Evolutionary conservation across 2,797 vertebrate species (phyloP).

Genomic region (Rachycentron canadum): DNA sequence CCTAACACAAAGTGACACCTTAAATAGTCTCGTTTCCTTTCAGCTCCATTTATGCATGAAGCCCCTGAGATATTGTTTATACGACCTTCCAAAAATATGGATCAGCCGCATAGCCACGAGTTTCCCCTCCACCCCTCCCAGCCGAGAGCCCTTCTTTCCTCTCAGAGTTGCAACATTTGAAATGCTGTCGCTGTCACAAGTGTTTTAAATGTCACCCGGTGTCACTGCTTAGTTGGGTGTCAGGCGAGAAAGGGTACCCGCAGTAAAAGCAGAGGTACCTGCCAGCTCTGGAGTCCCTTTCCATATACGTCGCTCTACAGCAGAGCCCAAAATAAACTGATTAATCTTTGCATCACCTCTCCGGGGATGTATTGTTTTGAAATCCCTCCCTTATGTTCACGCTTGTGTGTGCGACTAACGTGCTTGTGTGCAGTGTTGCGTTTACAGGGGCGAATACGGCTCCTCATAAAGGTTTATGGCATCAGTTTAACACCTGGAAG

Average conservation of each 20-base stretch:
- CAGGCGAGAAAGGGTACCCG: conserved; percentile 37
- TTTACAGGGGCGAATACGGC: background rate
- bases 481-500: background rate
- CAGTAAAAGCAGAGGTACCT: conserved; percentile 51
- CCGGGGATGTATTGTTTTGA: conserved; percentile 43
- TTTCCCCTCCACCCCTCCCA: background rate
- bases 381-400: conserved; percentile 36
- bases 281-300: conserved; percentile 40
- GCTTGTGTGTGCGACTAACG: background rate
- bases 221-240: conserved; percentile 53
- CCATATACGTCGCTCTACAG: conserved; percentile 1
- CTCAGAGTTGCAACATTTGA: conserved; percentile 41
- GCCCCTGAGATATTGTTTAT: conserved; percentile 47
- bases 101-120: conserved; percentile 12
- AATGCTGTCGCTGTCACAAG: conserved; percentile 58
- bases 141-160: conserved; percentile 2
- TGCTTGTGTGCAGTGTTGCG: background rate
- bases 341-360: conserved; percentile 61
- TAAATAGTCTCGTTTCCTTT: conserved; percentile 53
- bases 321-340: conserved; percentile 60
- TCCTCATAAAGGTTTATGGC: conserved; percentile 24
- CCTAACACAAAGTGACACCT: conserved; percentile 53
- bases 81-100: conserved; percentile 51
- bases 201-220: conserved; percentile 72
- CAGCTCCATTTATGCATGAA: conserved; percentile 37